These are phyloP conservation scores for Eonycteris spelaea DNA, from an alignment of 2,113 vertebrate species.

Conservation along the genomic window DNA sequence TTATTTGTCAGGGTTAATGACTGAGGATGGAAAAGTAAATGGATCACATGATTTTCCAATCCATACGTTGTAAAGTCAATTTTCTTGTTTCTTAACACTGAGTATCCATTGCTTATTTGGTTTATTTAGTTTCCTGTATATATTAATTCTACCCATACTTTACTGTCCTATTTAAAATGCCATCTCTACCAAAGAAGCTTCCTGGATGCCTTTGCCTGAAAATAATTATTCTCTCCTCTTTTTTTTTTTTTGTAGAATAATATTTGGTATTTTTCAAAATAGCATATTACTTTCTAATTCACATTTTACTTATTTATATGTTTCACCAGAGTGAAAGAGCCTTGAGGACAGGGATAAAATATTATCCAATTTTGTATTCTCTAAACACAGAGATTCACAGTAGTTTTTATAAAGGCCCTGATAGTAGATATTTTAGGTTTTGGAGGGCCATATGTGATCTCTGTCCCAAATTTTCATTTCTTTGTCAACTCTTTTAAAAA, in stretches of 20 bases:
- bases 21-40: not conserved
- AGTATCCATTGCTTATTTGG: not conserved
- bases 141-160: conserved; percentile 18
- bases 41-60: not conserved
- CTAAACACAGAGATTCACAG: not conserved
- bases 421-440: not conserved
- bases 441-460: not conserved
- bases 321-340: not conserved
- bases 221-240: not conserved
- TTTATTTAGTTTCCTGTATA: not conserved
- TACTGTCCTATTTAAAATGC: conserved; percentile 5
- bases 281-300: not conserved
- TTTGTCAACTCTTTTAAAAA: not conserved
- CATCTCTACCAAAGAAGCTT: not conserved
- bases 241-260: not conserved
- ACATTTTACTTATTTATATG: not conserved
- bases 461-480: not conserved
- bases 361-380: not conserved
- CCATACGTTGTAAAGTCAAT: not conserved
- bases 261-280: conserved; percentile 6
- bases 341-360: not conserved
- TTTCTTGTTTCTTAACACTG: not conserved
- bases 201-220: not conserved
- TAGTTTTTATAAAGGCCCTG: not conserved
- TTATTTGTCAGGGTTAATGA: not conserved